Evolutionary conservation across 1,140 invertebrate species (phyloP).

Genomic region (Dinothrombium tinctorium): DNA sequence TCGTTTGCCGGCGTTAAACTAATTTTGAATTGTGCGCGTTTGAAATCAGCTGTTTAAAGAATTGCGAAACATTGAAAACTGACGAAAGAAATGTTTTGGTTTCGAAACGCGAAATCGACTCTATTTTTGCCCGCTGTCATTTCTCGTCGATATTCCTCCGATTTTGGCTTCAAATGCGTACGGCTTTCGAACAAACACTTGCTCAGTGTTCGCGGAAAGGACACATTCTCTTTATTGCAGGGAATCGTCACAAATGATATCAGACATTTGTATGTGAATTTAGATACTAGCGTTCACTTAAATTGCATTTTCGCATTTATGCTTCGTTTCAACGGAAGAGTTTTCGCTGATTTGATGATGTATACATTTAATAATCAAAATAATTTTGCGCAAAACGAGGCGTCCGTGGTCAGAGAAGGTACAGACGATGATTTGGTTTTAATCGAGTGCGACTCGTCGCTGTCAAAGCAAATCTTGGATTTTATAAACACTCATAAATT

Average conservation of each 20-base stretch:
- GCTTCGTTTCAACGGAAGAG: slow-evolving; percentile 56
- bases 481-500: slow-evolving; percentile 58
- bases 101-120: no score
- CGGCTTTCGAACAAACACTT: not conserved
- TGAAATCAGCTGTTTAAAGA: no score
- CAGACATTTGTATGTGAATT: slow-evolving; percentile 30
- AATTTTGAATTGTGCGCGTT: no score
- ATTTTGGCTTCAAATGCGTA: no score
- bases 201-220: not conserved
- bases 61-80: no score
- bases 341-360: slow-evolving; percentile 63
- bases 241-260: slow-evolving; percentile 75
- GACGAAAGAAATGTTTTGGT: no score
- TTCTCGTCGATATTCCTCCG: no score
- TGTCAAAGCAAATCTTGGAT: slow-evolving; percentile 33
- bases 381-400: slow-evolving; percentile 5
- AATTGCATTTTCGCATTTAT: slow-evolving; percentile 51
- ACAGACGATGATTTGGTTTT: slow-evolving; percentile 29
- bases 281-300: not conserved
- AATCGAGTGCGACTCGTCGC: slow-evolving; percentile 49
- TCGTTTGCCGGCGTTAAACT: no score
- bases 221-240: slow-evolving; percentile 29
- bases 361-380: slow-evolving; percentile 31
- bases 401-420: not conserved
- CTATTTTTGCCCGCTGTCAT: no score